These are phyloP conservation scores for Tokudaia muenninki DNA, from an alignment of 2,797 vertebrate species.

Conservation along the genomic window DNA sequence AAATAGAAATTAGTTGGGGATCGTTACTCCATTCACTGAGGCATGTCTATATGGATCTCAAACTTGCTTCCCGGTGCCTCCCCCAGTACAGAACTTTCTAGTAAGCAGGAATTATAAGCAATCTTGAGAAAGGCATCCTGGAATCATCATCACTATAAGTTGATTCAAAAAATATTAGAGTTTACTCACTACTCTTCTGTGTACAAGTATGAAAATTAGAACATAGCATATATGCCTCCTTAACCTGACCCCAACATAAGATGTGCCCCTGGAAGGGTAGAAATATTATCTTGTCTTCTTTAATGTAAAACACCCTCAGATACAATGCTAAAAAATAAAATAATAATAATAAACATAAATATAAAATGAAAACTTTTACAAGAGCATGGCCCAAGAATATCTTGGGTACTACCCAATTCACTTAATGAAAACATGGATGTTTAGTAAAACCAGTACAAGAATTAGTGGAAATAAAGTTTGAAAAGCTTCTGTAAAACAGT, in stretches of 20 bases:
- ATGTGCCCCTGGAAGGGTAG: background rate
- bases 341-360: background rate
- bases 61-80: background rate
- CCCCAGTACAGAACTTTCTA: background rate
- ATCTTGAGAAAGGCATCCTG: background rate
- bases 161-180: background rate
- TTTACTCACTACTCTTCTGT: background rate
- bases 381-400: background rate
- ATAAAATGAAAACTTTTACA: background rate
- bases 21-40: background rate
- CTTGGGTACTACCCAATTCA: background rate
- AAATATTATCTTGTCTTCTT: background rate
- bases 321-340: background rate
- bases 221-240: background rate
- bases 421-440: background rate
- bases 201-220: background rate
- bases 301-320: background rate
- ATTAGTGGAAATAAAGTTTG: background rate
- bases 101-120: background rate
- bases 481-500: background rate
- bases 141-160: background rate
- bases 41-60: background rate
- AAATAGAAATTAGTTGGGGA: background rate
- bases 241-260: background rate
- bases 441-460: background rate